These are phyloP conservation scores for Sandelia bainsii DNA, from an alignment of 2,797 vertebrate species.

Conservation along the genomic window DNA sequence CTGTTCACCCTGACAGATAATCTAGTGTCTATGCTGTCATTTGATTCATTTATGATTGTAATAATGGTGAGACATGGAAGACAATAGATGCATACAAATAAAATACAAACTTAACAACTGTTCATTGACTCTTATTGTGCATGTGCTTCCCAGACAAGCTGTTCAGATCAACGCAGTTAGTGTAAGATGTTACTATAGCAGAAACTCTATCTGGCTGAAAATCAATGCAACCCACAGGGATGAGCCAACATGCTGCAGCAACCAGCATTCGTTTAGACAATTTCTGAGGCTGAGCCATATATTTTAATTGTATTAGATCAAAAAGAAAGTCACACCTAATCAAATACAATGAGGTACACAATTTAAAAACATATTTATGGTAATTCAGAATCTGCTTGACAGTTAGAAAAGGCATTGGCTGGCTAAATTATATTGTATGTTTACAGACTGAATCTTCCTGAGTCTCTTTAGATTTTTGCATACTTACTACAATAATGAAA, in stretches of 20 bases:
- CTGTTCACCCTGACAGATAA: not conserved
- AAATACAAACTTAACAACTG: not conserved
- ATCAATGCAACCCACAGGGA: conserved; percentile 58
- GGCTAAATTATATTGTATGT: not conserved
- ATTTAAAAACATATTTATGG: conserved; percentile 9
- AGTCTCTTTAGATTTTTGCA: not conserved
- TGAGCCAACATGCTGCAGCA: conserved; percentile 36
- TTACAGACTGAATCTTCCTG: not conserved
- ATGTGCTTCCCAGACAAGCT: conserved; percentile 46
- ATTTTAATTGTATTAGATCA: conserved; percentile 2
- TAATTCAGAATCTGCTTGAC: not conserved
- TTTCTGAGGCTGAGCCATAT: not conserved
- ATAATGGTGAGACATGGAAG: not conserved
- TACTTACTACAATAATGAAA: not conserved
- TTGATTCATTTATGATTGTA: conserved; percentile 1
- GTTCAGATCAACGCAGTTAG: conserved; percentile 63
- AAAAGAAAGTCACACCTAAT: conserved; percentile 21
- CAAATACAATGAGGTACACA: conserved; percentile 2
- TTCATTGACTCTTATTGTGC: not conserved
- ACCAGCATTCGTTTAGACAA: conserved; percentile 37
- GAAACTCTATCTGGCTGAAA: conserved; percentile 66
- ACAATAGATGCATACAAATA: not conserved
- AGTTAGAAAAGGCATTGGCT: not conserved
- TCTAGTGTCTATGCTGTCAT: not conserved
- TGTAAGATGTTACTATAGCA: conserved; percentile 65